Conservation (phyloP, 2,888 invertebrate genomes). For the Diloba caeruleocephala region DNA sequence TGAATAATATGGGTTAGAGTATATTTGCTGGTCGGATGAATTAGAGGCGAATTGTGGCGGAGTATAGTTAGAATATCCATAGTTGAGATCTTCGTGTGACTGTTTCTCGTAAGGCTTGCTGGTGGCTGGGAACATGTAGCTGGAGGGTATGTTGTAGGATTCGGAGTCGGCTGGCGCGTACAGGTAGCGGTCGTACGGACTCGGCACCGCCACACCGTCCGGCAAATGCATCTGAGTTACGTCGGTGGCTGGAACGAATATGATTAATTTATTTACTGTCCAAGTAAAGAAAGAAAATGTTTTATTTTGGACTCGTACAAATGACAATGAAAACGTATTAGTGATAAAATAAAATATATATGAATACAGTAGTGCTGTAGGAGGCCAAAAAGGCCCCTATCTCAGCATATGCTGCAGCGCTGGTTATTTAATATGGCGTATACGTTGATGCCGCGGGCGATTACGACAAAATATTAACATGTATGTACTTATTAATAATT, state of each 20-base stretch:
- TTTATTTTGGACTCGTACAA: too few relatives aligned
- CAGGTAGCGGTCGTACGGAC: constrained; percentile 72
- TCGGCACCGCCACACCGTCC: constrained; percentile 73
- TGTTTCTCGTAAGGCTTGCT: constrained; percentile 71
- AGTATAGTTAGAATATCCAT: constrained; percentile 75
- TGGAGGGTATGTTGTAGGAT: constrained; percentile 63
- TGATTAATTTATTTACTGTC: constrained; percentile 9
- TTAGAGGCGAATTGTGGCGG: constrained; percentile 75
- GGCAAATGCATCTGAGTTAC: constrained; percentile 74
- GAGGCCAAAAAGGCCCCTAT: too few relatives aligned
- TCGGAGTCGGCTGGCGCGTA: constrained; percentile 69
- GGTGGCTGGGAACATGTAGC: constrained; percentile 67
- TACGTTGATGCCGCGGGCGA: too few relatives aligned
- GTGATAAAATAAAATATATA: too few relatives aligned
- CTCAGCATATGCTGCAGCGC: too few relatives aligned
- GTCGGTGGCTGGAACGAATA: constrained; percentile 77
- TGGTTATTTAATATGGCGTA: too few relatives aligned
- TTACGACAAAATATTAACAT: too few relatives aligned
- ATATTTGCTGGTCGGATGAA: constrained; percentile 71
- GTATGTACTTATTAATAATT: too few relatives aligned
- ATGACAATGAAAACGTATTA: too few relatives aligned
- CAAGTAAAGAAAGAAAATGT: too few relatives aligned
- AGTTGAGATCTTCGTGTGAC: constrained; percentile 63
- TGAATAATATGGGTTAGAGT: constrained; percentile 77
- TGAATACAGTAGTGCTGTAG: too few relatives aligned